Conservation (phyloP, 2,113 vertebrate genomes). For the Perca fluviatilis region DNA sequence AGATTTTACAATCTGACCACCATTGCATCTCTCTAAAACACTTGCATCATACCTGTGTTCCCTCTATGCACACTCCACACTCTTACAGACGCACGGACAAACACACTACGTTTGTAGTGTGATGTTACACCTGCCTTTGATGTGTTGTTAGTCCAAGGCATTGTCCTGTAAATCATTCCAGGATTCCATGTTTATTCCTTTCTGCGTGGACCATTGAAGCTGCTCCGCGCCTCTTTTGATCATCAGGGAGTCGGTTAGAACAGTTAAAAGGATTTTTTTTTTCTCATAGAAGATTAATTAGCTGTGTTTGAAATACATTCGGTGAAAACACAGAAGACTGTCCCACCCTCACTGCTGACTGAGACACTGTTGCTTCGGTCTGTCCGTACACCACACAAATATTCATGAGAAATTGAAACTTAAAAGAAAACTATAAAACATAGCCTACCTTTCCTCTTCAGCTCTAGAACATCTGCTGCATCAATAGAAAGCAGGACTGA, state of each 20-base stretch:
- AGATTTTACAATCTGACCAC: not conserved
- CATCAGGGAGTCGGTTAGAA: slow-evolving; percentile 49
- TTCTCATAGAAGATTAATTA: slow-evolving; percentile 43
- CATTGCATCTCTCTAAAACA: not conserved
- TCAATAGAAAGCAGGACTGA: not conserved
- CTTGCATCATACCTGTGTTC: not conserved
- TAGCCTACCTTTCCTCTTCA: not conserved
- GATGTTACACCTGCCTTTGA: slow-evolving; percentile 56
- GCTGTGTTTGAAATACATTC: slow-evolving; percentile 60
- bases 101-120: slow-evolving; percentile 41
- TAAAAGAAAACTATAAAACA: slow-evolving; percentile 4
- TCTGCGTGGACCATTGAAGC: slow-evolving; percentile 52
- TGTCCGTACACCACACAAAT: not conserved
- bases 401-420: not conserved
- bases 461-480: not conserved
- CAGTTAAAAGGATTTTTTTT: slow-evolving; percentile 50
- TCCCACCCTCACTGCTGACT: not conserved
- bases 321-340: not conserved
- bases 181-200: slow-evolving; percentile 62
- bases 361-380: not conserved
- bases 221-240: slow-evolving; percentile 56
- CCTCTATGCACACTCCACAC: not conserved
- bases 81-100: not conserved
- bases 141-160: slow-evolving; percentile 60
- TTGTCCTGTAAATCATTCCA: slow-evolving; percentile 68